Percentiles rank a stretch among this genome's conserved stretches.
Conservation (phyloP, 2,797 vertebrate genomes). For the Epinephelus coioides region DNA sequence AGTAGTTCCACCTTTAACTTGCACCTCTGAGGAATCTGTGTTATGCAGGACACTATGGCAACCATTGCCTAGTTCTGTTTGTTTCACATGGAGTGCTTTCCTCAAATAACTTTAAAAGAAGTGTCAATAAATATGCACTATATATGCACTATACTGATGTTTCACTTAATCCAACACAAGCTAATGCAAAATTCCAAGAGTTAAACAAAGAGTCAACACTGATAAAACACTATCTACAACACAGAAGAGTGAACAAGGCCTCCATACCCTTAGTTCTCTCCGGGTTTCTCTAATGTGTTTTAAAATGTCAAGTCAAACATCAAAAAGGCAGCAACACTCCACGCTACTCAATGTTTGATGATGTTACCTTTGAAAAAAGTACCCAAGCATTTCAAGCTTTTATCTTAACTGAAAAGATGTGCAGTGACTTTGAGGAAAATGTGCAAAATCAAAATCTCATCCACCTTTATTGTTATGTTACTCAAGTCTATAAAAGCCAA, state of each 20-base stretch:
- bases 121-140: neutral
- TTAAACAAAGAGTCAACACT: neutral
- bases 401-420: neutral
- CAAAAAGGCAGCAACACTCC: neutral
- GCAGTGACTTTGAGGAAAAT: neutral
- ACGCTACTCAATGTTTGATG: neutral
- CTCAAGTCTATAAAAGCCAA: neutral
- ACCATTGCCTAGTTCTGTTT: neutral
- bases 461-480: constrained; percentile 5
- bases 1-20: neutral
- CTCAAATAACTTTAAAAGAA: neutral
- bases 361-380: neutral
- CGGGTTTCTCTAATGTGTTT: neutral
- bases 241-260: neutral
- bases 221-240: neutral
- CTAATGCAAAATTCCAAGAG: neutral
- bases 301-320: neutral
- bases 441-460: constrained; percentile 2
- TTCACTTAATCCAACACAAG: neutral
- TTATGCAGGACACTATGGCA: neutral
- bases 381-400: neutral
- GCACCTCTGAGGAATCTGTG: neutral
- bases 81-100: neutral
- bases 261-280: neutral
- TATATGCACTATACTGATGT: neutral